These are phyloP conservation scores for Polyploca ridens DNA, from an alignment of 2,888 invertebrate genomes.

Conservation along the genomic window DNA sequence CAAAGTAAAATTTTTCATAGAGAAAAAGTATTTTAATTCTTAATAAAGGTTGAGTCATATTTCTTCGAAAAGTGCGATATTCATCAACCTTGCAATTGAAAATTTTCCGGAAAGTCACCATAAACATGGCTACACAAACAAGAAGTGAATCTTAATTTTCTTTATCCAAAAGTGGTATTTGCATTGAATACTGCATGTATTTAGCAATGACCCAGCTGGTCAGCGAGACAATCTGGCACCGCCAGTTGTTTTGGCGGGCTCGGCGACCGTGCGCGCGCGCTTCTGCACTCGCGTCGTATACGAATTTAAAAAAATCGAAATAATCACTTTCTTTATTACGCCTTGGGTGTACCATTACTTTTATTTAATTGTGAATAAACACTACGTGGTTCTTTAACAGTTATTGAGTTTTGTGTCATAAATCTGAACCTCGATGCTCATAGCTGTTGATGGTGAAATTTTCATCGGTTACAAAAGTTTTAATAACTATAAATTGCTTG, in stretches of 20 bases:
- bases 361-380: not conserved
- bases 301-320: conserved; percentile 12
- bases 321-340: conserved; percentile 35
- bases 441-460: not conserved
- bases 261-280: conserved; percentile 65
- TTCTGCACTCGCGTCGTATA: conserved; percentile 22
- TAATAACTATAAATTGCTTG: conserved; percentile 10
- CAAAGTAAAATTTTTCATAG: not conserved
- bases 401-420: not conserved
- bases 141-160: conserved; percentile 33
- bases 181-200: conserved; percentile 33
- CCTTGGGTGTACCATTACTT: not conserved
- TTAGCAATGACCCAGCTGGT: conserved; percentile 66
- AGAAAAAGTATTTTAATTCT: not conserved
- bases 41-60: not conserved
- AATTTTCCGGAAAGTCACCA: not conserved
- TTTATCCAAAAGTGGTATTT: conserved; percentile 31
- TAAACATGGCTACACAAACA: conserved; percentile 26
- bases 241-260: conserved; percentile 77
- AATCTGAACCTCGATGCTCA: not conserved
- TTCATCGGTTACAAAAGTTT: not conserved
- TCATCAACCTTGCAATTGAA: not conserved
- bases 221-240: conserved; percentile 71
- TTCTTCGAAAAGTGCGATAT: not conserved
- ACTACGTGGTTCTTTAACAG: not conserved